Base-by-base conservation (phyloP, 2,888 invertebrate species). In the Nemoura dubitans region DNA sequence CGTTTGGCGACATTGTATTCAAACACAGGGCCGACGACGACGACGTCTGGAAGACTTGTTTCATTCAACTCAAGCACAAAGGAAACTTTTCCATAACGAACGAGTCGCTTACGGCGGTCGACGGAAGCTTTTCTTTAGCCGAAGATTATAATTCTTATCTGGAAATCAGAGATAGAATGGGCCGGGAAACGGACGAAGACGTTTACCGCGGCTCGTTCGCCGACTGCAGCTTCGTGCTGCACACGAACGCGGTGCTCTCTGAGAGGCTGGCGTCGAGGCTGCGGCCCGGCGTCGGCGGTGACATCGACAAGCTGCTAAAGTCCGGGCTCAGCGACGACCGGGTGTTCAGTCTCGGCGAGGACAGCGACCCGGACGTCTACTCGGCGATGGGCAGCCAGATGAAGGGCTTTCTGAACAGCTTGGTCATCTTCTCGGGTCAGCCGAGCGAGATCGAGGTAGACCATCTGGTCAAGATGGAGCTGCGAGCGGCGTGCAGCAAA, bases 381-480 rank as follows among this genome's bases (percentile, higher is more conserved):
- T n/a, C n/a, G 29, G 81, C 81, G 26, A 27, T 29, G 26, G 29
- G 29, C 30, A 10, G 21, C 28, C 6, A 81, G 81, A 3, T 28
- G 3, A 10, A 0, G 16, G 81, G 6, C 6, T 81, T 81, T 28
- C 81, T 81, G 3, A 30, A 29, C 7, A 30, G 16, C 10, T n/a
- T 81, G 30, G n/a, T 6, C 0, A n/a, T 81, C n/a, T 30, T 81
- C 81, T 28, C 30, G 28, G 81, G 81, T 0, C 81, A 81, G 81
- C 81, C 81, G 81, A 81, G 81, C 30, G 81, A 81, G 81, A 81
- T 81, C 81, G 81, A 81, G 7, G 14, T 81, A 30, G 81, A 81
- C n/a, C 81, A 81, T 30, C 21, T 28, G 81, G 28, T 81, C 29
- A 81, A 81, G n/a, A 81, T 81, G 81, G 81, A 81, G 28, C 30